Conservation (phyloP, 2,797 vertebrate species). For the Valencia hispanica region DNA sequence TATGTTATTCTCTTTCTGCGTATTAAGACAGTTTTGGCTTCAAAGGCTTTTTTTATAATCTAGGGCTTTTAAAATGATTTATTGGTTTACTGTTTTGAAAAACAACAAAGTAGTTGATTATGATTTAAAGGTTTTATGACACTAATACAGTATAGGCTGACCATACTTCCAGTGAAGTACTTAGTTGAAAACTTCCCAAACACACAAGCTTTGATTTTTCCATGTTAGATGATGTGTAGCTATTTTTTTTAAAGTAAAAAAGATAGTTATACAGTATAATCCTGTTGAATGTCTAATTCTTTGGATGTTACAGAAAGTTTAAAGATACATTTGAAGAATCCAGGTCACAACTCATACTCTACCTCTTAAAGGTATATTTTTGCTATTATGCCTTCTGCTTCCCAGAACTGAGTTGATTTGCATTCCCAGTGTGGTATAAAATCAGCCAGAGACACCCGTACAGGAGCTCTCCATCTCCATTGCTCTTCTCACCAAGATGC, state of each 20-base stretch:
- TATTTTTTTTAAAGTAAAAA: not conserved
- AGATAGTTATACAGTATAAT: not conserved
- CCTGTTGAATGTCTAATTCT: not conserved
- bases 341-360: constrained; percentile 7
- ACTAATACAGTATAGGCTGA: not conserved
- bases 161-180: not conserved
- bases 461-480: not conserved
- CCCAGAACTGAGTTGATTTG: constrained; percentile 60
- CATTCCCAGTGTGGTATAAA: constrained; percentile 55
- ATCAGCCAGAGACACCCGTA: constrained; percentile 16
- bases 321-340: constrained; percentile 19
- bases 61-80: no score
- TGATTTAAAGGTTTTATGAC: not conserved
- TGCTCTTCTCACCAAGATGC: constrained; percentile 11
- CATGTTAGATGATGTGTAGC: not conserved
- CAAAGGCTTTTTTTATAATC: no score
- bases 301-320: not conserved
- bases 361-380: constrained; percentile 21
- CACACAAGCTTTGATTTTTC: not conserved
- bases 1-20: no score
- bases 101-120: no score
- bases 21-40: no score
- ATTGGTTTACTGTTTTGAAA: no score
- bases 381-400: constrained; percentile 40
- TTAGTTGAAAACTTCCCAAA: not conserved